These are phyloP conservation scores for Nerophis lumbriciformis DNA, from an alignment of 2,113 vertebrate genomes.

Conservation along the genomic window DNA sequence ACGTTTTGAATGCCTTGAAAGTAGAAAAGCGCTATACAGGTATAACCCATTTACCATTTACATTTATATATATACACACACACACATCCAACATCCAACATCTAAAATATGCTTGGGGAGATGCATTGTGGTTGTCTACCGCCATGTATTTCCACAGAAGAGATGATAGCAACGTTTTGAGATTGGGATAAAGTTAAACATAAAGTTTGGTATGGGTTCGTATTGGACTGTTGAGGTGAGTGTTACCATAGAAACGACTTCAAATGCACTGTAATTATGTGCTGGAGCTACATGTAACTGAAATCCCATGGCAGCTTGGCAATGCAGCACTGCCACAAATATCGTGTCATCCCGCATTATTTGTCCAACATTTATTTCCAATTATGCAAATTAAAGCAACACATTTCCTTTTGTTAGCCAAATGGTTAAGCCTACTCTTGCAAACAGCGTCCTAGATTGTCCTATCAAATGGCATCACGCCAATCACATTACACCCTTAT, in stretches of 20 bases:
- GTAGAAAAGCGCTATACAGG: too few species aligned
- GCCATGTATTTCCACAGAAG: not conserved
- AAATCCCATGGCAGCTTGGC: slow-evolving; percentile 22
- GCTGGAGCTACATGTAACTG: not conserved
- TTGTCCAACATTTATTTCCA: slow-evolving; percentile 45
- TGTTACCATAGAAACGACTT: too few species aligned
- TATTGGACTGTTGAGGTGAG: too few species aligned
- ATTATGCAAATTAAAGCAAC: slow-evolving; percentile 53
- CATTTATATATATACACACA: too few species aligned
- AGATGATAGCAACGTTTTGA: not conserved
- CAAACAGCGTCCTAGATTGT: slow-evolving; percentile 57
- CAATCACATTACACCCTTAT: slow-evolving; percentile 71
- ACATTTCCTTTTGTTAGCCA: slow-evolving; percentile 51
- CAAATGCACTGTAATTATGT: not conserved
- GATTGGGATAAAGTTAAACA: not conserved
- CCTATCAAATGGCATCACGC: slow-evolving; percentile 58
- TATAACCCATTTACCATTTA: too few species aligned
- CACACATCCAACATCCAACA: not conserved
- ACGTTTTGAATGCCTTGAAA: too few species aligned
- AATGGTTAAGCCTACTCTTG: slow-evolving; percentile 42
- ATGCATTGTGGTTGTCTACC: not conserved
- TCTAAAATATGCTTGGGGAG: not conserved
- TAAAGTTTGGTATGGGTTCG: too few species aligned
- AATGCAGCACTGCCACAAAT: slow-evolving; percentile 17
- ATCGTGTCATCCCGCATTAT: slow-evolving; percentile 37